phyloP scores from a whole-genome alignment of 2,113 vertebrate species.

The Sula dactylatra region DNA sequence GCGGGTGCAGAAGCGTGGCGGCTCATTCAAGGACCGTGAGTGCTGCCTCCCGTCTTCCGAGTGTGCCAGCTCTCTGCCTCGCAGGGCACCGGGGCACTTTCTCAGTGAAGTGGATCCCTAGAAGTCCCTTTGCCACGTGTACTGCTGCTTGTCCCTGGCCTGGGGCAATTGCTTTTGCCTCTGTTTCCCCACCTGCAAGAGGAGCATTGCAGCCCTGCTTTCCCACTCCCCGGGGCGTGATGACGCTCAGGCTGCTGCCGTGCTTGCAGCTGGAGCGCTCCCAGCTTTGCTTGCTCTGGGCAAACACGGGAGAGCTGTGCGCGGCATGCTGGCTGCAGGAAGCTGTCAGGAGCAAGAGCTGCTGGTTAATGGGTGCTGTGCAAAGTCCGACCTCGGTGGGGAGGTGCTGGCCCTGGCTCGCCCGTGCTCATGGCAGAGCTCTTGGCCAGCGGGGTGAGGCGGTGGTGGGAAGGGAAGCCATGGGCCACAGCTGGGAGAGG shows the following conservation, averaged over 20 bases:
- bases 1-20: conserved; percentile 79
- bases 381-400: not conserved
- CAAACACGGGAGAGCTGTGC: not conserved
- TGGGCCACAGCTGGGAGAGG: not conserved
- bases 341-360: not conserved
- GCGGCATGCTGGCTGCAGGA: not conserved
- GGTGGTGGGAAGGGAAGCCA: not conserved
- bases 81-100: accelerated
- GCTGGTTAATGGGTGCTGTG: not conserved
- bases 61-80: not conserved
- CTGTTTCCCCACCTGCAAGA: not conserved
- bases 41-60: not conserved
- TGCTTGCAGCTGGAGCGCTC: not conserved
- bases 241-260: accelerated
- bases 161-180: not conserved
- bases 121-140: not conserved
- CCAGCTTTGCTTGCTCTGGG: not conserved
- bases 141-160: not conserved
- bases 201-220: not conserved
- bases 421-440: not conserved
- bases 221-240: accelerated
- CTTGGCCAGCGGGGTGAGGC: not conserved
- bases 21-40: conserved; percentile 97
- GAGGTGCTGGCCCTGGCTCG: not conserved
- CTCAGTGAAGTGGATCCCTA: not conserved